Percentiles rank a stretch among this genome's conserved stretches.
These are phyloP conservation scores for Andrena flavipes DNA, from an alignment of 2,888 invertebrate genomes.

Conservation along the genomic window DNA sequence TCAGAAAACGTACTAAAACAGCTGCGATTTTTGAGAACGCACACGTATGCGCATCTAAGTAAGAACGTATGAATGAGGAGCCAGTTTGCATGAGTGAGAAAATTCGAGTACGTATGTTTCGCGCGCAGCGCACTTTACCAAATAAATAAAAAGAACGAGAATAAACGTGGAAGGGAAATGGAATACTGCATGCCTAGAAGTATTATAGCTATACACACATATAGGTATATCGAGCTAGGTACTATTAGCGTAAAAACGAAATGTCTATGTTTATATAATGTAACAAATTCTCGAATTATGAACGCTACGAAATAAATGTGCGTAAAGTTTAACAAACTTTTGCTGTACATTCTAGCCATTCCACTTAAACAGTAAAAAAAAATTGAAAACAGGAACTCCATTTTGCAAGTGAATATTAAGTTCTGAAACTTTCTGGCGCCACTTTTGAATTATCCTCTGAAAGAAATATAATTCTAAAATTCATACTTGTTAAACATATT, in stretches of 20 bases:
- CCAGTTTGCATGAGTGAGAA: conserved; percentile 24
- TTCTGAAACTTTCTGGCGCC: too few relatives aligned
- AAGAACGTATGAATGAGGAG: conserved; percentile 35
- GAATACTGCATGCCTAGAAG: conserved; percentile 76
- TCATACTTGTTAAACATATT: too few relatives aligned
- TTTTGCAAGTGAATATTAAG: too few relatives aligned
- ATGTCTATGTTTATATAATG: conserved; percentile 81
- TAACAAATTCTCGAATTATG: conserved; percentile 78
- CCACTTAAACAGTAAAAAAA: background rate
- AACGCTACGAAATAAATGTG: conserved; percentile 77
- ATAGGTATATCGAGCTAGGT: conserved; percentile 72
- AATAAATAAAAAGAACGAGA: conserved; percentile 65
- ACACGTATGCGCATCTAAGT: too few relatives aligned
- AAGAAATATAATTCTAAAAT: too few relatives aligned
- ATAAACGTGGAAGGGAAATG: conserved; percentile 49
- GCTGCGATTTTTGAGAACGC: too few relatives aligned
- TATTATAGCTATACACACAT: conserved; percentile 59
- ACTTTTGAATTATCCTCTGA: too few relatives aligned
- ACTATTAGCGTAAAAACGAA: conserved; percentile 72
- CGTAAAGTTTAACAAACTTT: conserved; percentile 64
- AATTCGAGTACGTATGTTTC: conserved; percentile 64
- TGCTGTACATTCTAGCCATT: background rate
- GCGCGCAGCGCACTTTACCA: conserved; percentile 74
- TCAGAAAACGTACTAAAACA: too few relatives aligned
- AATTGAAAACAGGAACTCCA: too few relatives aligned